A percentile compares a stretch with the other conserved stretches of the same genome.
Conservation (phyloP, 2,888 invertebrate species). For the Lordiphosa fenestrarum region DNA sequence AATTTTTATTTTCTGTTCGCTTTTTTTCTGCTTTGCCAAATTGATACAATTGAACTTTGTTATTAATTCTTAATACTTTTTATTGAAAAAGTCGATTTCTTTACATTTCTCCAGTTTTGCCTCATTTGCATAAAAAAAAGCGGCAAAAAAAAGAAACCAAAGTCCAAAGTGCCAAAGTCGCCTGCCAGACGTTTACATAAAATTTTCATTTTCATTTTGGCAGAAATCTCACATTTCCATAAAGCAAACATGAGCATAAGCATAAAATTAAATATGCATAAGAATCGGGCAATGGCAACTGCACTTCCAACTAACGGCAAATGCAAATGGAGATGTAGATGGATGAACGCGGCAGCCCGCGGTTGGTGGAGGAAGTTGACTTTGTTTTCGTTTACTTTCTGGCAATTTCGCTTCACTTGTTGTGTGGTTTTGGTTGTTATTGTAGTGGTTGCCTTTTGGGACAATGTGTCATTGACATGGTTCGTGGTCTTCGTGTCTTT, state of each 20-base stretch:
- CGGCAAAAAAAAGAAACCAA: slow-evolving; percentile 30
- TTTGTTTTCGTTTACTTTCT: slow-evolving; percentile 18
- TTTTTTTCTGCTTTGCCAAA: slow-evolving; percentile 49
- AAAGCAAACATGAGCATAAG: slow-evolving; percentile 69
- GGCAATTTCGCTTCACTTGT: slow-evolving; percentile 33
- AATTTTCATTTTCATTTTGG: slow-evolving; percentile 51
- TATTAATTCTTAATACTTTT: slow-evolving; percentile 42
- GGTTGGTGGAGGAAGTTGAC: slow-evolving; percentile 10
- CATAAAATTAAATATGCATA: slow-evolving; percentile 70
- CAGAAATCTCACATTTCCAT: slow-evolving; percentile 68
- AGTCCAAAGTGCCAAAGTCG: slow-evolving; percentile 42
- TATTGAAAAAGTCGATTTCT: slow-evolving; percentile 27
- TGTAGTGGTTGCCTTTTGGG: slow-evolving; percentile 39
- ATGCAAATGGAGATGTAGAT: too few relatives aligned
- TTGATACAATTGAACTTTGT: slow-evolving; percentile 70
- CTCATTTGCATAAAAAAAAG: slow-evolving; percentile 57
- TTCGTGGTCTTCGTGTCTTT: slow-evolving; percentile 31
- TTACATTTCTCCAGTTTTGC: slow-evolving; percentile 34
- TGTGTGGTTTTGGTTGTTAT: slow-evolving; percentile 18
- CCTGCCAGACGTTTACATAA: slow-evolving; percentile 21
- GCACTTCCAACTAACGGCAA: slow-evolving; percentile 17
- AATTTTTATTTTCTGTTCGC: slow-evolving; percentile 12
- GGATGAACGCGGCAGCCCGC: too few relatives aligned
- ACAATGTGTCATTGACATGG: slow-evolving; percentile 48
- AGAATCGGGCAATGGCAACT: slow-evolving; percentile 57